These are phyloP conservation scores for Oenanthe melanoleuca DNA, from an alignment of 2,113 vertebrate genomes.

Conservation along the genomic window DNA sequence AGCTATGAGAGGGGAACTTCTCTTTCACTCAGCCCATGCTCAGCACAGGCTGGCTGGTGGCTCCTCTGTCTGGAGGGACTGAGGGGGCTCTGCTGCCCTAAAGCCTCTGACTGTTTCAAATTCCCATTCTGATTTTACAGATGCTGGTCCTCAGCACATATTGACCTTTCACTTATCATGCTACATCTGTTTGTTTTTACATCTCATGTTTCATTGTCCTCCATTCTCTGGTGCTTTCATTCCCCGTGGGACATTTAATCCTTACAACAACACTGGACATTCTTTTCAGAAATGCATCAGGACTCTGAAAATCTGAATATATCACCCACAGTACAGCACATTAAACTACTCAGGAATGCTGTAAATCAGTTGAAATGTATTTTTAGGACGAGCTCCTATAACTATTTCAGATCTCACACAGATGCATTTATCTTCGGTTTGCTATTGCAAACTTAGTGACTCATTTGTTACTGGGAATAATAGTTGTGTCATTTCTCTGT, in stretches of 20 bases:
- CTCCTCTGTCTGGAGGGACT: not conserved
- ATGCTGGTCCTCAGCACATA: not conserved
- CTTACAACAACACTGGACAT: conserved; percentile 16
- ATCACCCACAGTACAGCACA: not conserved
- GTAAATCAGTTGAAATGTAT: conserved; percentile 35
- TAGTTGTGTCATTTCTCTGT: not conserved
- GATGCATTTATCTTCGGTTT: not conserved
- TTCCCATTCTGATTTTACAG: not conserved
- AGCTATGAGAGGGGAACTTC: conserved; percentile 25
- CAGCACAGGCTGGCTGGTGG: not conserved
- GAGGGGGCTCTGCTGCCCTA: not conserved
- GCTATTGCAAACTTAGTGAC: not conserved
- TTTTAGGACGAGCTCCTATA: conserved; percentile 34
- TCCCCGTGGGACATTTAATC: not conserved
- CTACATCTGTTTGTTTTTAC: conserved; percentile 38
- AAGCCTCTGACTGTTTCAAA: not conserved
- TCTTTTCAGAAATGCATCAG: not conserved
- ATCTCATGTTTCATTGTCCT: conserved; percentile 26
- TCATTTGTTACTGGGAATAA: conserved; percentile 49
- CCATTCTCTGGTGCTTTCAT: not conserved
- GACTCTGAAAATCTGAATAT: conserved; percentile 5
- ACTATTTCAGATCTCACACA: not conserved
- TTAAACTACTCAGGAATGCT: conserved; percentile 5
- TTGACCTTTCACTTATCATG: conserved; percentile 10
- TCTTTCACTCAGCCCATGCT: not conserved